These are phyloP conservation scores for Scaptomyza tumidula DNA, from an alignment of 2,888 invertebrate genomes.

Conservation along the genomic window DNA sequence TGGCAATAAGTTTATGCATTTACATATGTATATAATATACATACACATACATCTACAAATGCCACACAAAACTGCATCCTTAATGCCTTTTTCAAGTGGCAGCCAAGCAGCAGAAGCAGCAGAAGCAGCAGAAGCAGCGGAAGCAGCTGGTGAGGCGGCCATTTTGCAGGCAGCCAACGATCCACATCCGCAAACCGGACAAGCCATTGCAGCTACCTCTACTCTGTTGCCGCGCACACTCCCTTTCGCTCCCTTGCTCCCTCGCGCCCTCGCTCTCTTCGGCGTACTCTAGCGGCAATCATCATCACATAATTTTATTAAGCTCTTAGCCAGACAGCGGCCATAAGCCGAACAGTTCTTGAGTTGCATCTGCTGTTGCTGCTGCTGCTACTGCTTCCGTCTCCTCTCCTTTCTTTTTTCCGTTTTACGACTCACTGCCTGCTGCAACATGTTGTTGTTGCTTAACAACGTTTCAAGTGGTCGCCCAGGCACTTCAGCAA, in stretches of 20 bases:
- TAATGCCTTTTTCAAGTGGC: slow-evolving; percentile 77
- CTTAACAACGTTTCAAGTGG: slow-evolving; percentile 29
- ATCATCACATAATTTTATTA: slow-evolving; percentile 81
- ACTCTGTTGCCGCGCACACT: neutral
- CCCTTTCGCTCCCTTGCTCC: neutral
- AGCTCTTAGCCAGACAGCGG: slow-evolving; percentile 62
- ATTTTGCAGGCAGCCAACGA: slow-evolving; percentile 58
- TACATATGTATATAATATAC: slow-evolving; percentile 42
- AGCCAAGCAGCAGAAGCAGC: slow-evolving; percentile 50
- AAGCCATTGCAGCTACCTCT: slow-evolving; percentile 30
- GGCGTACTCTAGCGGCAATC: slow-evolving; percentile 56
- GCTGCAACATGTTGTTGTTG: slow-evolving; percentile 37
- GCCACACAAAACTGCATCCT: slow-evolving; percentile 72
- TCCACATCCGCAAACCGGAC: slow-evolving; percentile 52
- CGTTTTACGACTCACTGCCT: slow-evolving; percentile 47
- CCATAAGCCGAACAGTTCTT: slow-evolving; percentile 37
- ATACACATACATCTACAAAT: slow-evolving; percentile 49
- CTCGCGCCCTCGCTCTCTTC: neutral
- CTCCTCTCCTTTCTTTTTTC: slow-evolving; percentile 6
- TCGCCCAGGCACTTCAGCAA: slow-evolving; percentile 19
- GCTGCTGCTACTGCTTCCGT: neutral
- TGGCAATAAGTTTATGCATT: slow-evolving; percentile 37
- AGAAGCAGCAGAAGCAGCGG: slow-evolving; percentile 47
- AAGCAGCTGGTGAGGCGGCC: slow-evolving; percentile 54
- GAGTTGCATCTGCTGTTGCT: slow-evolving; percentile 22